Percentiles rank a stretch among this genome's conserved stretches.
Evolutionary conservation across 2,888 invertebrate genomes (phyloP).

Genomic region (Steinernema hermaphroditum): DNA sequence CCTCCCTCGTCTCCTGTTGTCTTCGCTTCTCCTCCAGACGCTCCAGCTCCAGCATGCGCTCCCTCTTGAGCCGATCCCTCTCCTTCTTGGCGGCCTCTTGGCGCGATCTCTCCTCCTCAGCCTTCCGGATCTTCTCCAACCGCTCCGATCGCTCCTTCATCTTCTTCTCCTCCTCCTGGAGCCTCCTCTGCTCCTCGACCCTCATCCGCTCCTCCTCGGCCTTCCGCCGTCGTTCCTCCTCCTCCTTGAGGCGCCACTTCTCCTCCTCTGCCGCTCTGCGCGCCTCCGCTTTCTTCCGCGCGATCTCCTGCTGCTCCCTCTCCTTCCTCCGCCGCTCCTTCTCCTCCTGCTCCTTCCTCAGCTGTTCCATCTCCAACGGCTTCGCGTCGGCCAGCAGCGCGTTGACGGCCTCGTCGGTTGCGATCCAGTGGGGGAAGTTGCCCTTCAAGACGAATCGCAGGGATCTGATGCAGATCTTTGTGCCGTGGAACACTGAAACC

Average conservation of each 20-base stretch:
- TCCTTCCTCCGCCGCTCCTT: neutral
- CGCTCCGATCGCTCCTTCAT: slow-evolving; percentile 15
- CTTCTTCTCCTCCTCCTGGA: neutral
- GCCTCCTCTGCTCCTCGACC: slow-evolving; percentile 26
- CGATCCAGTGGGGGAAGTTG: neutral
- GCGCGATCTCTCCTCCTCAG: no score
- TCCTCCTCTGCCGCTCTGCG: neutral
- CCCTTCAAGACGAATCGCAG: neutral
- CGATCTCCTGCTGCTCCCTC: neutral
- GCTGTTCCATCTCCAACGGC: neutral
- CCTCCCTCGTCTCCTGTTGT: neutral
- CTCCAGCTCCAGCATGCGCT: neutral
- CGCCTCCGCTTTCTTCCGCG: neutral
- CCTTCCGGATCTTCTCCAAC: neutral
- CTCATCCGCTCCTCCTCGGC: neutral
- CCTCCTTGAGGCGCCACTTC: neutral
- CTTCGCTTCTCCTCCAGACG: neutral
- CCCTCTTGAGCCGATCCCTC: neutral
- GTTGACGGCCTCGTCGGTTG: neutral
- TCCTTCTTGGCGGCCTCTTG: neutral
- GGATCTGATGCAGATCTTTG: neutral
- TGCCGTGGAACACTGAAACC: neutral
- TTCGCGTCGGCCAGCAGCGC: neutral
- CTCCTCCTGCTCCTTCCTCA: slow-evolving; percentile 6
- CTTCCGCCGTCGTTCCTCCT: neutral